Evolutionary conservation across 2,888 invertebrate genomes (phyloP), one percentile per base, ranked within the genome.

Genomic region (Eustalomyia histrio): DNA sequence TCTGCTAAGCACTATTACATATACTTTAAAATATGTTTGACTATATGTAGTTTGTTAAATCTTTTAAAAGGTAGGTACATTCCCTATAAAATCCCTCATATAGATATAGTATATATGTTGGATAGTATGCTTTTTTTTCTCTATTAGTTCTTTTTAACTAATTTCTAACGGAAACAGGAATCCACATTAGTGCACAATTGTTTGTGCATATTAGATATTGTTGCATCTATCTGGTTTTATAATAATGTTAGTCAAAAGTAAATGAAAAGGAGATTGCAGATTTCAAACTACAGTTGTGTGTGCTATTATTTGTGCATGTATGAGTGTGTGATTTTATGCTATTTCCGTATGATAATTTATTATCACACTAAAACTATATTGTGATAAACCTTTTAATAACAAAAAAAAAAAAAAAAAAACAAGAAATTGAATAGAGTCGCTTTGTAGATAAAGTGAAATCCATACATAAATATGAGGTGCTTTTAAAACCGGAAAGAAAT

Each of bases 281-380:
- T 61, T 52, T 33, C 1, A 16, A 33, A 4, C 14, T 39, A 16
- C 12, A 39, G 21, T 33, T 17, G 39, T 39, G 16, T 47, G 10
- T 18, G 24, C 0, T 8, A 18, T 35, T 61, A n/a, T 12, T 24
- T 53, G n/a, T 67, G 18, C 65, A 33, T 73, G 24, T 57, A 8
- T 57, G 50, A 14, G n/a, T 14, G 63, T 61, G n/a, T 39, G 29
- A 39, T 14, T 69, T 67, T 74, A 73, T 74, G 65, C 61, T 16
- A 71, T 75, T 83, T 80, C 83, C 76, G 73, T 78, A 50, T 69
- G 75, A 73, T 80, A 75, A 80, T 74, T 79, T 75, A 73, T 79
- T 75, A 83, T 79, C 76, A 69, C 76, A 79, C 69, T 65, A 53
- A 55, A 71, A 67, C 60, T 35, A 61, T 67, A 60, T 72, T 35